These are phyloP conservation scores for Eueides isabella DNA, from an alignment of 1,140 invertebrate species.

Conservation along the genomic window DNA sequence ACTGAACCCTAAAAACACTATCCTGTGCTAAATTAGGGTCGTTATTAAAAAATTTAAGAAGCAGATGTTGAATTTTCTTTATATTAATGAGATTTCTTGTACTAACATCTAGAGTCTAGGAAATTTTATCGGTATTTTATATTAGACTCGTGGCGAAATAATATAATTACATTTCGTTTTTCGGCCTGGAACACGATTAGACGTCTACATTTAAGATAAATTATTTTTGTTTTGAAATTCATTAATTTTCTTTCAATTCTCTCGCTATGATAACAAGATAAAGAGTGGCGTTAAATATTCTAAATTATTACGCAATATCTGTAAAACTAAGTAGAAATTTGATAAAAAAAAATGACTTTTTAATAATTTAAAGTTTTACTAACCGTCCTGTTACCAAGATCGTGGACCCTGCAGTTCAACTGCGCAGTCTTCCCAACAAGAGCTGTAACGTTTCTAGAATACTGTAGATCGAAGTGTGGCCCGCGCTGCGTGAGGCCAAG, in stretches of 20 bases:
- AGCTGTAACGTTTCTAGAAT: conserved; percentile 90
- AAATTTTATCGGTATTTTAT: background rate
- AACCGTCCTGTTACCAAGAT: conserved; percentile 91
- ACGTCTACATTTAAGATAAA: background rate
- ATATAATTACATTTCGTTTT: background rate
- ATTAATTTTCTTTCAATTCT: background rate
- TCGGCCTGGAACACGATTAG: background rate
- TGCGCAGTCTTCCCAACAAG: conserved; percentile 90
- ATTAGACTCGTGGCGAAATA: background rate
- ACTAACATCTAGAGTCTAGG: background rate
- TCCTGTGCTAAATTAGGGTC: too few species aligned
- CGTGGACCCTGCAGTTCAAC: conserved; percentile 89
- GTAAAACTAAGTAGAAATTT: too few species aligned
- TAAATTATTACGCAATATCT: too few species aligned
- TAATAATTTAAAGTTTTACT: conserved; percentile 70
- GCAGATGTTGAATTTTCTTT: background rate
- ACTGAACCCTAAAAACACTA: too few species aligned
- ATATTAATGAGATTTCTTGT: background rate
- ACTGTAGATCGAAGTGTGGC: conserved; percentile 88
- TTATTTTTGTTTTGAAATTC: background rate
- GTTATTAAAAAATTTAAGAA: background rate
- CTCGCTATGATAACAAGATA: too few species aligned
- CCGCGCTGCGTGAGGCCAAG: conserved; percentile 82
- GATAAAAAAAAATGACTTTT: too few species aligned
- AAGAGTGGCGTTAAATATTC: too few species aligned